Conservation (phyloP, 1,140 invertebrate species). For the Bilobella aurantiaca region DNA sequence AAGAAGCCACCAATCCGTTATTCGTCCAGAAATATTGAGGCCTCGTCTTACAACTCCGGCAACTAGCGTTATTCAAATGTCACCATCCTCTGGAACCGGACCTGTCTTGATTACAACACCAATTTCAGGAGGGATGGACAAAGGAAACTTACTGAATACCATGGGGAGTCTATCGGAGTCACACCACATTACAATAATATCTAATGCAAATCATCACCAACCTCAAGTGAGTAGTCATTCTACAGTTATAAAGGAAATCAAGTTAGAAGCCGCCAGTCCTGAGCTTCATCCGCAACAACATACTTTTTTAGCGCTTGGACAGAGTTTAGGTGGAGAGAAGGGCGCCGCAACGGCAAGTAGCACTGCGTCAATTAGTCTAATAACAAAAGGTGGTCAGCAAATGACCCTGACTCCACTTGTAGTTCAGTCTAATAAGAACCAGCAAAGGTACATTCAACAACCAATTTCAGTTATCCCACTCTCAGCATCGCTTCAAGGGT, state of each 20-base stretch:
- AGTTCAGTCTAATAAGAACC: constrained; percentile 22
- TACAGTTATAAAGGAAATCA: constrained; percentile 10
- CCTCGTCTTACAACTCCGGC: constrained; percentile 42
- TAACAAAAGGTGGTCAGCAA: constrained; percentile 17
- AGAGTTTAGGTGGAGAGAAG: not conserved
- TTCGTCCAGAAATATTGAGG: constrained; percentile 36
- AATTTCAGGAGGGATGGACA: not conserved
- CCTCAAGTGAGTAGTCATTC: not conserved
- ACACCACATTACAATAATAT: constrained; percentile 23
- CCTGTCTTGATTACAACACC: not conserved
- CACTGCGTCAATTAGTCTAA: constrained; percentile 17
- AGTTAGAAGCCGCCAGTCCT: not conserved
- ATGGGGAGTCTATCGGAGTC: not conserved
- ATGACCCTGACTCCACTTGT: constrained; percentile 29
- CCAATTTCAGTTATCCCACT: constrained; percentile 28
- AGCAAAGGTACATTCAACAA: constrained; percentile 18
- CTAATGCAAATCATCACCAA: constrained; percentile 16
- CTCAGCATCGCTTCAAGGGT: constrained; percentile 17
- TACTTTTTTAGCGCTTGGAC: not conserved
- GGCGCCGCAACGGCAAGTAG: not conserved
- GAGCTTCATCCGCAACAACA: not conserved
- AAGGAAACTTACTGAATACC: not conserved
- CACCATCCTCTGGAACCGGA: constrained; percentile 45
- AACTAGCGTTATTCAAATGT: constrained; percentile 70
- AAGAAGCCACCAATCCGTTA: constrained; percentile 31